Evolutionary conservation across 2,888 invertebrate species (phyloP).

Genomic region (Xiphydria camelus): DNA sequence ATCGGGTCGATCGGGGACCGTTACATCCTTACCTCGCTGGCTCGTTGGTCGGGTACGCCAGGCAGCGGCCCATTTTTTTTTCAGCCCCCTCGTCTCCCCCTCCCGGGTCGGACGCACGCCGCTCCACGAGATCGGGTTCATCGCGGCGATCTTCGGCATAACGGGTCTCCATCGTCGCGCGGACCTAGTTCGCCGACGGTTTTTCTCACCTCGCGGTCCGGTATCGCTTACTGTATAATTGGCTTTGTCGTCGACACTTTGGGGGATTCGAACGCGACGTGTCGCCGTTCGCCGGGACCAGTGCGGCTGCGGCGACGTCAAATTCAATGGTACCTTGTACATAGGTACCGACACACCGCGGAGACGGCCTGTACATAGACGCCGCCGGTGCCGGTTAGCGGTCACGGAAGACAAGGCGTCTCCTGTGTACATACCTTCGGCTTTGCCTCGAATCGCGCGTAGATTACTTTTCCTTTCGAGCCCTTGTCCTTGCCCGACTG

Average conservation of each 20-base stretch:
- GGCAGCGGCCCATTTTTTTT: constrained; percentile 15
- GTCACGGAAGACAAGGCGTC: constrained; percentile 40
- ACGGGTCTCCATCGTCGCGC: not conserved
- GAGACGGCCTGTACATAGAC: too few species aligned
- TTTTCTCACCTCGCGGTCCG: not conserved
- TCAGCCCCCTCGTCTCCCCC: not conserved
- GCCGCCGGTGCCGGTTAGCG: too few species aligned
- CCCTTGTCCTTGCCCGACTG: constrained; percentile 26
- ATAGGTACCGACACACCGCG: too few species aligned
- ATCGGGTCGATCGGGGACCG: constrained; percentile 25
- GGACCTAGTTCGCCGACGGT: not conserved
- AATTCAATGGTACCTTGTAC: too few species aligned
- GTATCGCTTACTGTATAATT: too few species aligned
- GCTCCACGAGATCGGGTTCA: not conserved
- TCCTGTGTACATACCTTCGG: too few species aligned
- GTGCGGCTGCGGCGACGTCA: too few species aligned
- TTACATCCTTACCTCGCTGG: constrained; percentile 24
- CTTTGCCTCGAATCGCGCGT: too few species aligned
- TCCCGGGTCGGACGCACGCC: not conserved
- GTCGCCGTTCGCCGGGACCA: too few species aligned
- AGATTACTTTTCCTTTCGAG: constrained; percentile 43
- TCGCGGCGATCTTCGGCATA: not conserved
- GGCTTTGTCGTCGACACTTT: too few species aligned
- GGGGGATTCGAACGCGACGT: too few species aligned
- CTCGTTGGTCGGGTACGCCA: not conserved